phyloP scores from a whole-genome alignment of 1,140 invertebrate genomes.

The Caenorhabditis briggsae region DNA sequence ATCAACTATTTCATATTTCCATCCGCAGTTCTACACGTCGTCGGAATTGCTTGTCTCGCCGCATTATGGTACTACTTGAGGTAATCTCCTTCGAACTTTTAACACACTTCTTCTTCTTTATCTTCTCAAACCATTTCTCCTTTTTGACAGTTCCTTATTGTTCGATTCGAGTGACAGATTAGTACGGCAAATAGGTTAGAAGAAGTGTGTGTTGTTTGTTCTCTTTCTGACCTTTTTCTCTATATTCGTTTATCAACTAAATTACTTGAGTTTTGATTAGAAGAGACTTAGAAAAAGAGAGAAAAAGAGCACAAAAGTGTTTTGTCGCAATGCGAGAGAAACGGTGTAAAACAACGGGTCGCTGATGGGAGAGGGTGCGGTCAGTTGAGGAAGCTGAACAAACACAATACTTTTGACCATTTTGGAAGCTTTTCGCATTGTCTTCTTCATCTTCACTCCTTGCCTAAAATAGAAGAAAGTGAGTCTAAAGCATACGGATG shows the following conservation, averaged over 20 bases:
- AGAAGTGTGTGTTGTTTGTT: constrained; percentile 9
- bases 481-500: background rate
- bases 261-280: constrained; percentile 30
- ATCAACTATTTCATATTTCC: constrained; percentile 77
- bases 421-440: constrained; percentile 40
- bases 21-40: constrained; percentile 75
- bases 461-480: constrained; percentile 7
- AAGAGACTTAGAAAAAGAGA: background rate
- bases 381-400: constrained; percentile 6
- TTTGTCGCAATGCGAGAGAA: constrained; percentile 18
- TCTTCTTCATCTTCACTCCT: constrained; percentile 24
- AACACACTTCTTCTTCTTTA: background rate
- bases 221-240: background rate
- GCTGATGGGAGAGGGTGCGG: background rate
- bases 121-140: background rate
- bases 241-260: constrained; percentile 4
- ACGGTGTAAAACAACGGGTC: constrained; percentile 49
- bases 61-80: constrained; percentile 78
- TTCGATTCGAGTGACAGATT: constrained; percentile 37
- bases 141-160: constrained; percentile 34
- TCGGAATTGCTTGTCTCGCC: constrained; percentile 76
- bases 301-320: background rate
- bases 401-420: constrained; percentile 38
- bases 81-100: constrained; percentile 62
- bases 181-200: constrained; percentile 28